Base-by-base conservation (phyloP, 2,888 invertebrate species). In the Dromius quadrimaculatus region DNA sequence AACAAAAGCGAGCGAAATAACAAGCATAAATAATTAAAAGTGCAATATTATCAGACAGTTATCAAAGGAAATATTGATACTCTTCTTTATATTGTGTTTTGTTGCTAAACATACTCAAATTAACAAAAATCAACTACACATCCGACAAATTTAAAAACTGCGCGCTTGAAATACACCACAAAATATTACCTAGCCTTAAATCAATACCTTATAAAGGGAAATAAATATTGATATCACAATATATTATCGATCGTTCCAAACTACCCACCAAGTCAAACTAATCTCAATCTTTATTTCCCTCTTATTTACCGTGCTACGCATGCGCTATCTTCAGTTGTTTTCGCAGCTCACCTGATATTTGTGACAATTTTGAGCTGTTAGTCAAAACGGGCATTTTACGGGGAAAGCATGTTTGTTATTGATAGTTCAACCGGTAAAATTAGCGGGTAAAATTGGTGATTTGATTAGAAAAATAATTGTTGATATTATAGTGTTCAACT, bases 321-420 rank as follows among this genome's bases (percentile, higher is more conserved):
- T 68, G 68, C 50, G 50, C 9, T 19, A n/a, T 19, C 9, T 19
- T 61, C 65, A 22, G 34, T 47, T 65, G 65, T 65, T 65, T 65
- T 65, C 65, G 36, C 50, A 65, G 65, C 34, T n/a, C 65, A 65
- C 65, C 34, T 65, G 47, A 47, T 47, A 20, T 15, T 2, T 1
- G 36, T 36, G 11, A 34, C 11, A 34, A 11, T 34, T n/a, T 34
- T 34, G n/a, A n/a, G n/a, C 11, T 34, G 34, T 34, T 28, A 13
- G 38, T 38, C 4, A 4, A 6, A 4, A 2, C 13, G 38, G 1
- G 15, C 38, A 38, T 11, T 6, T 38, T 38, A 38, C 13, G 38
- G 15, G 1, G 38, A 38, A 38, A 38, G 15, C 38, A 38, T n/a
- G 19, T n/a, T n/a, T n/a, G 38, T 38, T 38, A 38, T 4, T 38